Percentiles rank a stretch among this genome's conserved stretches.
These are phyloP conservation scores for Hemiprocne comata DNA, from an alignment of 2,113 vertebrate genomes.

Conservation along the genomic window DNA sequence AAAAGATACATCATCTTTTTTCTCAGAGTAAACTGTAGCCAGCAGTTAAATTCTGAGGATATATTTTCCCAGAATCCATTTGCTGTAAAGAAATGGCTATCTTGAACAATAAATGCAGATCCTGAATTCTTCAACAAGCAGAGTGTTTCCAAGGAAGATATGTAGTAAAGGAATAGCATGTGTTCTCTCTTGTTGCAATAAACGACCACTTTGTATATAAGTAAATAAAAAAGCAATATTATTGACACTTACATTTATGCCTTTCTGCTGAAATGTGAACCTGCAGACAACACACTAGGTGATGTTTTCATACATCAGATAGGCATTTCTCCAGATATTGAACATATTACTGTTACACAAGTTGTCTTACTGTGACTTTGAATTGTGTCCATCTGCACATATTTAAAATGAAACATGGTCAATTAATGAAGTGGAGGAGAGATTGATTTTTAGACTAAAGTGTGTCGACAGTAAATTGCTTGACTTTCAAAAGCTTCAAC, in stretches of 20 bases:
- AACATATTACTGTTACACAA: background rate
- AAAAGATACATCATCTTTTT: background rate
- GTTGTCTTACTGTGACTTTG: conserved; percentile 8
- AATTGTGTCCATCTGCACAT: background rate
- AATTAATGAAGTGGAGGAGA: background rate
- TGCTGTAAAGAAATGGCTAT: conserved; percentile 13
- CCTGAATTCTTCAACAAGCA: background rate
- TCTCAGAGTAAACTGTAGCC: background rate
- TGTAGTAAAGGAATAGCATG: background rate
- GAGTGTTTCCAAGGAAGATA: background rate
- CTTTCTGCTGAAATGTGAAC: background rate
- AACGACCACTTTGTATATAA: background rate
- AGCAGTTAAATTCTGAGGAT: conserved; percentile 24
- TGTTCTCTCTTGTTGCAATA: background rate
- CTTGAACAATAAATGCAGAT: background rate
- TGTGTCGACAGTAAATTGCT: background rate
- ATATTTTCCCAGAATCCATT: conserved; percentile 42
- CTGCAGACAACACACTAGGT: background rate
- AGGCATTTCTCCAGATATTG: background rate
- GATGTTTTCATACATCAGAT: conserved; percentile 1
- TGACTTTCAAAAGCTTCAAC: background rate
- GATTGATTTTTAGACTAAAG: background rate
- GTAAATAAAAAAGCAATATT: conserved; percentile 7
- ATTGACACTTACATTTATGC: background rate
- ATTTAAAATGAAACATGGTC: background rate